phyloP scores from a whole-genome alignment of 2,888 invertebrate species.

The Nezara viridula region DNA sequence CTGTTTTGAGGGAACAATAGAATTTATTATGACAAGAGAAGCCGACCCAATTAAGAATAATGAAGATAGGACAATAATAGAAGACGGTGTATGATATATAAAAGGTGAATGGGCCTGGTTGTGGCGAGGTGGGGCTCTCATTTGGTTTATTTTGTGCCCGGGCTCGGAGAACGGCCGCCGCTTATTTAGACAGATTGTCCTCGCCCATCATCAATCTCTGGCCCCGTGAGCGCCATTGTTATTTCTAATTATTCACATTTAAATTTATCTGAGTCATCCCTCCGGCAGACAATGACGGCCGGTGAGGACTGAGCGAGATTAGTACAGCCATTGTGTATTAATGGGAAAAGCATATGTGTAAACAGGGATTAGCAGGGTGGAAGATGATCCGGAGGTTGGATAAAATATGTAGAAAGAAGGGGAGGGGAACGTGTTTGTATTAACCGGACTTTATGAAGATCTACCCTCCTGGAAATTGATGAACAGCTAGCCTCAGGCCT shows the following conservation, averaged over 20 bases:
- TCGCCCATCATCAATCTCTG: constrained; percentile 19
- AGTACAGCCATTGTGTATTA: constrained; percentile 20
- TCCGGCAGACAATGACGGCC: constrained; percentile 21
- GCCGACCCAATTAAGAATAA: constrained; percentile 31
- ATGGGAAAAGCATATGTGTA: constrained; percentile 61
- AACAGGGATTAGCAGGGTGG: constrained; percentile 62
- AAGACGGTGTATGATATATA: constrained; percentile 37
- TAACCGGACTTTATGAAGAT: constrained; percentile 33
- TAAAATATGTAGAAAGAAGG: constrained; percentile 61
- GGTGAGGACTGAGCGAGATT: neutral
- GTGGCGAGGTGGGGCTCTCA: neutral
- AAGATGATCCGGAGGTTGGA: constrained; percentile 56
- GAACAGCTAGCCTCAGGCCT: neutral
- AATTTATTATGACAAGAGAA: constrained; percentile 29
- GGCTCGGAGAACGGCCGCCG: neutral
- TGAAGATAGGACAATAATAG: constrained; percentile 35
- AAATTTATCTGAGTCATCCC: constrained; percentile 57
- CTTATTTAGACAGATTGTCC: constrained; percentile 57
- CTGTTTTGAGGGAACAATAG: neutral
- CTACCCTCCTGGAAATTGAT: constrained; percentile 5
- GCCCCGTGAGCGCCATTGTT: neutral
- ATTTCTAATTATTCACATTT: constrained; percentile 45
- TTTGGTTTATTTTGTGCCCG: constrained; percentile 10
- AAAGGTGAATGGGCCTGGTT: constrained; percentile 16
- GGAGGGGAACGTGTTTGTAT: neutral